Conservation (phyloP, 2,797 vertebrate species). For the Enteromius fasciolatus region DNA sequence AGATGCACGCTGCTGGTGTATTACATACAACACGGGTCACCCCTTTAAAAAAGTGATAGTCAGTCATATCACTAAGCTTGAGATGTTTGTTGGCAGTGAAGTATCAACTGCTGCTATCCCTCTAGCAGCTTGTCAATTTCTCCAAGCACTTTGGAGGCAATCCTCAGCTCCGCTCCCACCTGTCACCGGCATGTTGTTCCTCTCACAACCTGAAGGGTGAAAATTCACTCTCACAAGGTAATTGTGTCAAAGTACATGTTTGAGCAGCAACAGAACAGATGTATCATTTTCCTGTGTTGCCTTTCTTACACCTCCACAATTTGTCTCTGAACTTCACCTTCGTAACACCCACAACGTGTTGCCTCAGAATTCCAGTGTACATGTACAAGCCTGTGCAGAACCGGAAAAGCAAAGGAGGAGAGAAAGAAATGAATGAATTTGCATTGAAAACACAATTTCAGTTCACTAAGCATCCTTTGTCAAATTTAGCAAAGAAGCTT, state of each 20-base stretch:
- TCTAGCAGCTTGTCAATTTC: constrained; percentile 29
- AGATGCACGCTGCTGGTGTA: neutral
- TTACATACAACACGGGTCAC: constrained; percentile 3
- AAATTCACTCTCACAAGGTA: constrained; percentile 43
- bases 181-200: constrained; percentile 13
- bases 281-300: constrained; percentile 43
- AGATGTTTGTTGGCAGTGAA: constrained; percentile 22
- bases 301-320: constrained; percentile 43
- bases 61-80: constrained; percentile 15
- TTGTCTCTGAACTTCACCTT: constrained; percentile 37
- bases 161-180: constrained; percentile 31
- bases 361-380: neutral
- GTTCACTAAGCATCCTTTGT: constrained; percentile 20
- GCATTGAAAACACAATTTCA: constrained; percentile 16
- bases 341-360: constrained; percentile 16
- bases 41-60: neutral
- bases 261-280: constrained; percentile 36
- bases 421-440: constrained; percentile 21
- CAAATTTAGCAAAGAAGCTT: constrained; percentile 23
- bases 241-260: constrained; percentile 53
- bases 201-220: constrained; percentile 35
- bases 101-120: constrained; percentile 17
- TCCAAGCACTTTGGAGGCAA: constrained; percentile 37
- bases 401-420: neutral
- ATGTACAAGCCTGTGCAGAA: neutral